A percentile compares a stretch with the other conserved stretches of the same genome.
These are phyloP conservation scores for Glareola pratincola DNA, from an alignment of 2,113 vertebrate genomes.

Conservation along the genomic window DNA sequence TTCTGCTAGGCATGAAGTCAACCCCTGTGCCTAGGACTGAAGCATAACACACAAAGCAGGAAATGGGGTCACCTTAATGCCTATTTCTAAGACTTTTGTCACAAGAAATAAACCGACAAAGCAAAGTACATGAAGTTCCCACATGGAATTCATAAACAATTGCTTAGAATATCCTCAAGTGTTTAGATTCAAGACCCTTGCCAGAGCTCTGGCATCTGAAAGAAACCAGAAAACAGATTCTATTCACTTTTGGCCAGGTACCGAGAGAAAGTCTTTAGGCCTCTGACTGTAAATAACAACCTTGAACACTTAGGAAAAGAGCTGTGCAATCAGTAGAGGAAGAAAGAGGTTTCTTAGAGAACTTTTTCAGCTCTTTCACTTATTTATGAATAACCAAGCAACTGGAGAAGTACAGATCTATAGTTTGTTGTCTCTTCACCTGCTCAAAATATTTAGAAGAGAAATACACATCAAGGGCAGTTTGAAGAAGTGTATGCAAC, in stretches of 20 bases:
- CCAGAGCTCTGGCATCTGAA: not conserved
- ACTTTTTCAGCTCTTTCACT: not conserved
- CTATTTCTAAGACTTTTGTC: not conserved
- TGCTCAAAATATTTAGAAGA: not conserved
- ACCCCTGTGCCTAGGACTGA: not conserved
- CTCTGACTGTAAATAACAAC: not conserved
- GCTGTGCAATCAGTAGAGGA: not conserved
- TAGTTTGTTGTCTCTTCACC: not conserved
- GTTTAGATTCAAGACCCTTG: not conserved
- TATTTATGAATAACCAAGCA: not conserved
- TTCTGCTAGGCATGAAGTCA: not conserved
- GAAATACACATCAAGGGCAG: not conserved
- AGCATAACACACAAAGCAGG: fast-evolving
- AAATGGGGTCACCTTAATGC: not conserved
- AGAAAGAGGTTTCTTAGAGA: not conserved
- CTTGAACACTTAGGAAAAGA: not conserved
- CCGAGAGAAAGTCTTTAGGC: not conserved
- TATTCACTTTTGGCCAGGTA: not conserved
- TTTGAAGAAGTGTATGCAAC: not conserved
- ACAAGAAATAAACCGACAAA: not conserved
- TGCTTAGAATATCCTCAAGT: not conserved
- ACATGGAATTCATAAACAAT: not conserved
- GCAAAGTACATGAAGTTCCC: not conserved
- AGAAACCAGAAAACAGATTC: not conserved
- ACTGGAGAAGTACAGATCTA: not conserved